Evolutionary conservation across 2,797 vertebrate genomes (phyloP), one percentile per base, ranked within the genome.

Genomic region (Syngnathus rostellatus): DNA sequence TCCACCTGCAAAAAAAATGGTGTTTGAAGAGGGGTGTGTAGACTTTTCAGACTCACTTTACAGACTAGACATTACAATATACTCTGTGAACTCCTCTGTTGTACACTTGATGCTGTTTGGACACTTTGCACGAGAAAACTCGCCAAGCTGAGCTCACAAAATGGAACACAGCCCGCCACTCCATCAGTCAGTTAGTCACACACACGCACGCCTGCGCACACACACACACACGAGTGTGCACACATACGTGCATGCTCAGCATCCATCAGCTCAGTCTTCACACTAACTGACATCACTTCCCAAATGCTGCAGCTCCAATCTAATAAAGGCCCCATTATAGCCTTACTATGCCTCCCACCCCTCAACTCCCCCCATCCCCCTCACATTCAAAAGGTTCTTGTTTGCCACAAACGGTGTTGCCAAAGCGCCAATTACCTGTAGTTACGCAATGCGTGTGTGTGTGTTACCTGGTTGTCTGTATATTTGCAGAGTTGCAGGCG

Each of bases 401-500:
- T 48, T 63, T 48, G 40, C 23, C n/a, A 45, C n/a, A 41, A 16
- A 31, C 25, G 10, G 40, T 41, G 39, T 21, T 40, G 59, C 59
- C 59, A 61, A 61, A 6, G 39, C 38, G 39, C 38, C 4, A 60
- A 21, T 61, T 38, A 61, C 25, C 12, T 37, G 25, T 16, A 57
- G 23, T 37, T 57, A 8, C 41, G 6, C 54, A 1, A 14, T 57
- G 25, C n/a, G 48, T 6, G 14, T 6, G 48, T 16, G 55, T 58
- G 55, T 58, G 55, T 80, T 51, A 43, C 79, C 80, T 63, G 85
- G 84, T 73, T 82, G 86, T 81, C 83, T 85, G 81, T 88, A 88
- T 81, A 88, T 87, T 82, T 88, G 87, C 82, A 88, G 82, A 1
- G 85, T 88, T 7, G 87, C 87, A 11, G 85, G 87, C 71, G 87